Evolutionary conservation across 2,113 vertebrate genomes (phyloP), one percentile per base, ranked within the genome.

Genomic region (Datnioides undecimradiatus): DNA sequence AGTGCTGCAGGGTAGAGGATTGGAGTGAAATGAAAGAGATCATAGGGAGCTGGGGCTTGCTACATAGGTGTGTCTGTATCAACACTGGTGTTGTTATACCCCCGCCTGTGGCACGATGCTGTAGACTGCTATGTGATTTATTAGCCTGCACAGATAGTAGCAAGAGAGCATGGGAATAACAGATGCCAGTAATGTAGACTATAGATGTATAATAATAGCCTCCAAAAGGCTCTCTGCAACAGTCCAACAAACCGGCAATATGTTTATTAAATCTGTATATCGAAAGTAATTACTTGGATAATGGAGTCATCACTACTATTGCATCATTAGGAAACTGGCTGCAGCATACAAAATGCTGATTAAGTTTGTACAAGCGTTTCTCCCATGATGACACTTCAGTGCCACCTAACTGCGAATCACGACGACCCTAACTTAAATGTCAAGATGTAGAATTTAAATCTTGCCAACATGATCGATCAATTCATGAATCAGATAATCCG

Each of bases 1-100:
- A 80, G 83, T 79, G 89, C 85, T 87, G 79, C 82, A 60, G 89
- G 90, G 77, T 79, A 71, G 84, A 81, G 84, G 75, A 87, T 83
- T 87, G 62, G 83, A 80, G 62, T 77, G 85, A 87, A 85, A 86
- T 77, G 68, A 83, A 84, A 77, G 80, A 87, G 84, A 91, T 88
- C 84, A 88, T 34, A 87, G 74, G 57, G 80, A 87, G 76, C 74
- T 80, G 62, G 55, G 65, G 78, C 77, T 71, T 59, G 83, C 76
- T 78, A 80, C 71, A 83, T 78, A 90, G 87, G 87, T 88, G 87
- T 79, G 65, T 83, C 85, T 87, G 76, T 73, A 82, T 85, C 71
- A 81, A 79, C 82, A 78, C 33, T 45, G 43, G 68, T 80, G 79
- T 80, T 81, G 82, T 90, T 82, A 67, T 54, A 84, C 58, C 64